phyloP scores from a whole-genome alignment of 2,113 vertebrate species.

The Phalacrocorax brasilianus region DNA sequence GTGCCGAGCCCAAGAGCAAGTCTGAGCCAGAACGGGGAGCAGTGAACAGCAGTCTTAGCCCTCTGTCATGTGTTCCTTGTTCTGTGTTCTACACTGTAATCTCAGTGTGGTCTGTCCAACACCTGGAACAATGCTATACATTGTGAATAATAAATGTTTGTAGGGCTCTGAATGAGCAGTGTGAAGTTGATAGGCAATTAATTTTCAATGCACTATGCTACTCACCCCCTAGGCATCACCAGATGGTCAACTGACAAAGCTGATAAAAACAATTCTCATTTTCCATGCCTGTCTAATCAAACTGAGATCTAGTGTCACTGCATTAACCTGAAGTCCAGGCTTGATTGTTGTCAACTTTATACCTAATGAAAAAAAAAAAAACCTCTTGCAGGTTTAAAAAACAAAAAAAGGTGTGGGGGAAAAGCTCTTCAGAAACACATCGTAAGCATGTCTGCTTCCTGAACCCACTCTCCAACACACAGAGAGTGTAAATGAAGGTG shows the following conservation, averaged over 20 bases:
- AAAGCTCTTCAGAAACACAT: background rate
- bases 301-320: background rate
- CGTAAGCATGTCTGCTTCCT: background rate
- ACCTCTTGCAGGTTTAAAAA: background rate
- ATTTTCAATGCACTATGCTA: conserved; percentile 4
- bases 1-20: background rate
- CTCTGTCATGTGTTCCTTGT: background rate
- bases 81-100: background rate
- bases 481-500: background rate
- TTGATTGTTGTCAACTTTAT: background rate
- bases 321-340: background rate
- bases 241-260: conserved; percentile 21
- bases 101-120: background rate
- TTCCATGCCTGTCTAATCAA: background rate
- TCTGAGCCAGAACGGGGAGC: background rate
- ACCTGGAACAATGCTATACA: background rate
- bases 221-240: background rate
- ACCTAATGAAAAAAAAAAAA: background rate
- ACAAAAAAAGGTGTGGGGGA: background rate
- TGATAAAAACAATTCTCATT: background rate
- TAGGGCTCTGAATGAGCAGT: background rate
- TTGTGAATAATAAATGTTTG: background rate
- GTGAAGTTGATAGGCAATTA: conserved; percentile 12
- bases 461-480: background rate
- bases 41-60: background rate